Evolutionary conservation across 2,888 invertebrate species (phyloP), one percentile per base, ranked within the genome.

Genomic region (Malthinus seriepunctatus): DNA sequence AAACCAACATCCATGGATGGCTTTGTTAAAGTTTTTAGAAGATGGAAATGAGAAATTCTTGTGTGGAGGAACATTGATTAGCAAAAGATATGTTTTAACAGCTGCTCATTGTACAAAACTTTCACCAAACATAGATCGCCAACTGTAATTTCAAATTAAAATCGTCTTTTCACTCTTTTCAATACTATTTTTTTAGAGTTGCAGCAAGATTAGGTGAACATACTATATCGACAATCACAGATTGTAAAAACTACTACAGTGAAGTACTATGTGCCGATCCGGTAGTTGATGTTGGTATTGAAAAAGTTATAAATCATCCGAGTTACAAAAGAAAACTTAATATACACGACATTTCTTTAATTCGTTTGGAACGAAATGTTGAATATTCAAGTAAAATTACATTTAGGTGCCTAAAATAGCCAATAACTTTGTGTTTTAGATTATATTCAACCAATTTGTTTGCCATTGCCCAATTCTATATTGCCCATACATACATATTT

Each of bases 201-300:
- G 37, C 80, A 37, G 82, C 84, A 1, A 82, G 88, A 8, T 76
- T 81, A 1, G 80, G 81, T 1, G 81, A 82, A 65, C 79, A 79
- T 64, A 75, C 81, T 67, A 74, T 70, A 0, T 59, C 60, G 0
- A 69, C 74, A 33, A 74, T 70, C 0, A 54, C 33, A 0, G 82
- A 82, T 67, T 81, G 81, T 63, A 69, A 75, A 1, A 68, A 69
- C 3, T 76, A 74, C 0, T 57, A 59, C 9, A 77, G 75, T 0
- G 73, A 70, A 0, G 44, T 47, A 0, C 78, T 79, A 56, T 81
- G 81, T 62, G 76, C 75, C 1, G 72, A 77, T 0, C 73, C 71
- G 0, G 70, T 73, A 0, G 48, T 72, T 6, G 67, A 71, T 11
- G 69, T 79, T 8, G 67, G 72, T 1, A 78, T 81, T 5, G 78